Evolutionary conservation across 2,888 invertebrate species (phyloP).

Genomic region (Caenorhabditis virilis): DNA sequence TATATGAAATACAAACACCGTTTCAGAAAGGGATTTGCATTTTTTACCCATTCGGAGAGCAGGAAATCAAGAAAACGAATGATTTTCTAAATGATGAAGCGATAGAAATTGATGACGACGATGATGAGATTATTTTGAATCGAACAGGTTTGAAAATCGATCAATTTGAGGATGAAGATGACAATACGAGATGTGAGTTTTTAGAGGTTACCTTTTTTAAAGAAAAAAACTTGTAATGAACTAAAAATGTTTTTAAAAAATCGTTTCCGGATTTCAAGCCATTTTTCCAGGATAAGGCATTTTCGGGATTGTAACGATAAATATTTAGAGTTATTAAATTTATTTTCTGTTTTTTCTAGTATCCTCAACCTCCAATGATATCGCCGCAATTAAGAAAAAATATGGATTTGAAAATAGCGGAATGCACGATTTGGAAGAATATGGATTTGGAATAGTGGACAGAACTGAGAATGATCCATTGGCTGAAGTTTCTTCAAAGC

Average conservation of each 20-base stretch:
- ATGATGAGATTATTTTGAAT: constrained; percentile 22
- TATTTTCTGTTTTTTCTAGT: constrained; percentile 30
- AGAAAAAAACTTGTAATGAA: constrained; percentile 1
- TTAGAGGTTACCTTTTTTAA: not conserved
- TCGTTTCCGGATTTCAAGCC: too few species aligned
- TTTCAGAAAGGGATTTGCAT: constrained; percentile 23
- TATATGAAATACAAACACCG: not conserved
- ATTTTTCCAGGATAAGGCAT: too few species aligned
- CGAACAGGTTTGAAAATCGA: constrained; percentile 18
- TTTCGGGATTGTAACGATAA: too few species aligned
- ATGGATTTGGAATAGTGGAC: constrained; percentile 14
- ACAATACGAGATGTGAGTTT: constrained; percentile 17
- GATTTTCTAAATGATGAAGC: too few species aligned
- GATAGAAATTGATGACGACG: constrained; percentile 10
- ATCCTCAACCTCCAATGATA: constrained; percentile 34
- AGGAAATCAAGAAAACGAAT: too few species aligned
- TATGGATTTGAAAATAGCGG: constrained; percentile 34
- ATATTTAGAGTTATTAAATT: too few species aligned
- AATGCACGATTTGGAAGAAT: constrained; percentile 34
- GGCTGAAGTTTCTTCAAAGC: not conserved
- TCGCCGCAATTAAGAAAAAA: constrained; percentile 47
- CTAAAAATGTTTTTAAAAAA: too few species aligned
- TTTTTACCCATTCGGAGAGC: constrained; percentile 6
- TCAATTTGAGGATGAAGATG: constrained; percentile 25
- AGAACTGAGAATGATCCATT: too few species aligned